Percentiles rank a stretch among this genome's conserved stretches.
These are phyloP conservation scores for Salticus scenicus DNA, from an alignment of 2,888 invertebrate genomes.

Conservation along the genomic window DNA sequence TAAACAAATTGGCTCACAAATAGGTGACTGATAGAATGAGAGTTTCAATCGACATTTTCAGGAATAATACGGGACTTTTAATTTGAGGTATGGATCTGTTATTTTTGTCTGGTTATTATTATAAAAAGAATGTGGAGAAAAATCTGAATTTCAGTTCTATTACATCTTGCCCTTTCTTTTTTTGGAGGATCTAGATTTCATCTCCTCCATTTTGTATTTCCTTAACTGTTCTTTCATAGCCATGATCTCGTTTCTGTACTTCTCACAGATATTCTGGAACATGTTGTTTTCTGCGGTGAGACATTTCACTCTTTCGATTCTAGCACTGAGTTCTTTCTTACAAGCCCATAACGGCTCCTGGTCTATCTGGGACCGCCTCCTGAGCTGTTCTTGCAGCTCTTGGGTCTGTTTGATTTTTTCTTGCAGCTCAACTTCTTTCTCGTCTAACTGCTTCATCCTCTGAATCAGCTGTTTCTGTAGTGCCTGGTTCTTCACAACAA, in stretches of 20 bases:
- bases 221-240: slow-evolving; percentile 24
- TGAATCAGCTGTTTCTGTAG: slow-evolving; percentile 42
- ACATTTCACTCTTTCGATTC: slow-evolving; percentile 30
- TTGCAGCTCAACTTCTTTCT: slow-evolving; percentile 3
- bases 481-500: slow-evolving; percentile 38
- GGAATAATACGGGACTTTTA: no score
- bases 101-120: no score
- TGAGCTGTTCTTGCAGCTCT: neutral
- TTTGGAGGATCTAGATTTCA: neutral
- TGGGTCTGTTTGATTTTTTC: slow-evolving; percentile 2
- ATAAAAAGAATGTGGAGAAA: no score
- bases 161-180: no score
- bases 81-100: no score
- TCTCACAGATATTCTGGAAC: slow-evolving; percentile 20
- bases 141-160: no score
- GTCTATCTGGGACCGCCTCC: neutral
- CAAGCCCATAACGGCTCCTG: slow-evolving; percentile 8
- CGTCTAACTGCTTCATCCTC: slow-evolving; percentile 13
- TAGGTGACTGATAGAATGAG: no score
- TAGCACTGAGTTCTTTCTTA: slow-evolving; percentile 7
- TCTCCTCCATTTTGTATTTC: slow-evolving; percentile 26
- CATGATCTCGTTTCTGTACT: slow-evolving; percentile 33
- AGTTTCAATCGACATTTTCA: no score
- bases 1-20: no score
- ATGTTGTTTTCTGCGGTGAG: slow-evolving; percentile 34